A percentile compares a stretch with the other conserved stretches of the same genome.
phyloP scores from a whole-genome alignment of 2,113 vertebrate genomes.

The Datnioides undecimradiatus region DNA sequence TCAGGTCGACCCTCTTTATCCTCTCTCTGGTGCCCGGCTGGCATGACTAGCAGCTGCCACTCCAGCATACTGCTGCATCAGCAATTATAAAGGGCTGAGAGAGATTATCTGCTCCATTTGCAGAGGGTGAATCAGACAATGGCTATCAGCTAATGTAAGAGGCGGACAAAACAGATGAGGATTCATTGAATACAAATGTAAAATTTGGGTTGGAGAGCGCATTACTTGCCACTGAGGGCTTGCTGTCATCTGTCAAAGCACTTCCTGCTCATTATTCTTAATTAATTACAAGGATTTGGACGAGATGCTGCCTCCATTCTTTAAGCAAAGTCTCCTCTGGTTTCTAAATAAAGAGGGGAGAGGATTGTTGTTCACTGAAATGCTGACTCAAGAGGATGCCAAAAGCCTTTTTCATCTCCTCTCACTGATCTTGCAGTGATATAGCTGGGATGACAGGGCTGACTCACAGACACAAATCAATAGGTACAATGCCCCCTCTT shows the following conservation, averaged over 20 bases:
- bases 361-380: background rate
- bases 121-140: constrained; percentile 42
- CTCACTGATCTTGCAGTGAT: background rate
- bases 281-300: constrained; percentile 11
- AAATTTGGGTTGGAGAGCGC: background rate
- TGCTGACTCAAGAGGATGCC: constrained; percentile 30
- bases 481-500: constrained; percentile 35
- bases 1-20: constrained; percentile 18
- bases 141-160: constrained; percentile 25
- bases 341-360: constrained; percentile 25
- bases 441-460: background rate
- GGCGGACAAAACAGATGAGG: background rate
- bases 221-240: background rate
- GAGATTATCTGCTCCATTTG: constrained; percentile 55
- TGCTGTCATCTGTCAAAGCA: background rate
- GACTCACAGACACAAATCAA: background rate
- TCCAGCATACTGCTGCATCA: constrained; percentile 37
- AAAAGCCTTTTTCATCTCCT: background rate
- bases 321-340: background rate
- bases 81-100: constrained; percentile 30
- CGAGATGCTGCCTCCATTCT: background rate
- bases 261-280: constrained; percentile 11
- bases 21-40: constrained; percentile 25
- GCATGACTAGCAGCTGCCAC: constrained; percentile 37
- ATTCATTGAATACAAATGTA: background rate